Percentiles rank a stretch among this genome's conserved stretches.
phyloP scores from a whole-genome alignment of 2,797 vertebrate species.

The Fratercula arctica region DNA sequence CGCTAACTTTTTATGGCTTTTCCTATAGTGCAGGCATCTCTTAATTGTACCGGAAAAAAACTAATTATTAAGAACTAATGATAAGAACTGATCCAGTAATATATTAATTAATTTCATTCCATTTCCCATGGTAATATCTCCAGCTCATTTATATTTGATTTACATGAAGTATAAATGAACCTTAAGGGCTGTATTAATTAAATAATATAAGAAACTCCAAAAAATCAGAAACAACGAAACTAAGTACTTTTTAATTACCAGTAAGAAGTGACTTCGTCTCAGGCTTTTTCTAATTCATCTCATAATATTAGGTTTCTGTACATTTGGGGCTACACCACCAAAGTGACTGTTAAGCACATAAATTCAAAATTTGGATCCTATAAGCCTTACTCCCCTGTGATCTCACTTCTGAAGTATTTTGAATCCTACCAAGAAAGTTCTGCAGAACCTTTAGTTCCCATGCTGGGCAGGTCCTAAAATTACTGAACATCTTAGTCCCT shows the following conservation, averaged over 20 bases:
- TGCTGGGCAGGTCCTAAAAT: not conserved
- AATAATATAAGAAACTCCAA: not conserved
- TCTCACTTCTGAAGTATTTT: not conserved
- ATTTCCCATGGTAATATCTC: slow-evolving; percentile 25
- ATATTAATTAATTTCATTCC: slow-evolving; percentile 52
- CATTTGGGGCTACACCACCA: not conserved
- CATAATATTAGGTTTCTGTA: not conserved
- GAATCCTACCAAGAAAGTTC: not conserved
- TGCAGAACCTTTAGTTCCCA: not conserved
- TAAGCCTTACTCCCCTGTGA: not conserved
- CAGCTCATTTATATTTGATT: slow-evolving; percentile 50
- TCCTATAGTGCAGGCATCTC: not conserved
- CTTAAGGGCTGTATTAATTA: slow-evolving; percentile 52
- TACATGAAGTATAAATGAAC: slow-evolving; percentile 45
- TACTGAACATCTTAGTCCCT: not conserved
- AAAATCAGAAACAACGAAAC: not conserved
- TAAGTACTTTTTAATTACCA: not conserved
- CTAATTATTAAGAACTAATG: slow-evolving; percentile 22
- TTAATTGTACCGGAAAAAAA: not conserved
- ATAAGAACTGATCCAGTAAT: slow-evolving; percentile 38
- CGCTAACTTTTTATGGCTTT: not conserved
- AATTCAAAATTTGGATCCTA: not conserved
- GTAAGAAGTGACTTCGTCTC: not conserved
- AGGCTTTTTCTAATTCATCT: not conserved
- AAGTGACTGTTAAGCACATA: not conserved